A percentile compares a stretch with the other conserved stretches of the same genome.
These are phyloP conservation scores for Sycophila texana DNA, from an alignment of 2,888 invertebrate genomes.

Conservation along the genomic window DNA sequence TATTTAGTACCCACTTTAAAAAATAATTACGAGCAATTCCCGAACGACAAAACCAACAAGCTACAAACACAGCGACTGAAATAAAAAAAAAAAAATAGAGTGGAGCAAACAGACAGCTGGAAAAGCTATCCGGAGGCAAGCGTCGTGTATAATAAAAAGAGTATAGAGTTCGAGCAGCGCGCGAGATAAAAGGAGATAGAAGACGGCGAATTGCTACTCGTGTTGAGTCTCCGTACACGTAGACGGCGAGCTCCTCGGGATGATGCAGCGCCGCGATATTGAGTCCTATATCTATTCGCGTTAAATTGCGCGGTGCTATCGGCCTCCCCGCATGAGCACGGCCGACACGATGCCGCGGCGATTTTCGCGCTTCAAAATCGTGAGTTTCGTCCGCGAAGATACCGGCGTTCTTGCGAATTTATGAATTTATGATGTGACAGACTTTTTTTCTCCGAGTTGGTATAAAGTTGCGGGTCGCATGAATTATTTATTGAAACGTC, in stretches of 20 bases:
- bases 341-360: slow-evolving; percentile 19
- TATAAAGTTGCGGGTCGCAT: slow-evolving; percentile 23
- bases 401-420: slow-evolving; percentile 16
- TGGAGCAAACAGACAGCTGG: background rate
- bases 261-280: slow-evolving; percentile 69
- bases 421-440: slow-evolving; percentile 36
- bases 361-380: slow-evolving; percentile 42
- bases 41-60: too few relatives aligned
- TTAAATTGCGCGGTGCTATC: slow-evolving; percentile 69
- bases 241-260: slow-evolving; percentile 58
- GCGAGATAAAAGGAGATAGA: slow-evolving; percentile 49
- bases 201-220: slow-evolving; percentile 51
- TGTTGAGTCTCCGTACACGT: slow-evolving; percentile 37
- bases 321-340: slow-evolving; percentile 30
- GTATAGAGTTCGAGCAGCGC: background rate
- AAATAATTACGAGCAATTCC: too few relatives aligned
- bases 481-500: slow-evolving; percentile 38
- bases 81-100: background rate
- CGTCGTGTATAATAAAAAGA: background rate
- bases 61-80: background rate
- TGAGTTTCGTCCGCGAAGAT: slow-evolving; percentile 16
- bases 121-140: slow-evolving; percentile 22
- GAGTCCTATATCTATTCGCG: slow-evolving; percentile 65
- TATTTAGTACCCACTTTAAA: too few relatives aligned
- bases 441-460: too few relatives aligned